These are phyloP conservation scores for Malachius bipustulatus DNA, from an alignment of 2,888 invertebrate genomes.

Conservation along the genomic window DNA sequence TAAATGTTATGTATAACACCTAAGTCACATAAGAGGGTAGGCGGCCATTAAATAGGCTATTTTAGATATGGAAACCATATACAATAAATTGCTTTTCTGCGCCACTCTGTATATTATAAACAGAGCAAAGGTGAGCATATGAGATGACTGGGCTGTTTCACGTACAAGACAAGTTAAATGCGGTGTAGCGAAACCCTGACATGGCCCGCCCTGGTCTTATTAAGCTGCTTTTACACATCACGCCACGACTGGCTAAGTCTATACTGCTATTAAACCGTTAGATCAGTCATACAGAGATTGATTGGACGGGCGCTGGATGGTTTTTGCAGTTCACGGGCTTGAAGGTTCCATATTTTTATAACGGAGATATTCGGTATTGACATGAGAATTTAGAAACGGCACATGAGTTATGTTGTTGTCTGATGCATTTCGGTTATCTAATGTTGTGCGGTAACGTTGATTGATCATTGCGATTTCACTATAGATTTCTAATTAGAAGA, in stretches of 20 bases:
- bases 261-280: slow-evolving; percentile 25
- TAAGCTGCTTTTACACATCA: slow-evolving; percentile 22
- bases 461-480: too few relatives aligned
- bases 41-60: too few relatives aligned
- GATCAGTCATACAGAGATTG: slow-evolving; percentile 19
- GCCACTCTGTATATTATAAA: too few relatives aligned
- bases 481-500: too few relatives aligned
- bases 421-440: too few relatives aligned
- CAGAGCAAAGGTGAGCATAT: slow-evolving; percentile 1
- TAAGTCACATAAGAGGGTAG: too few relatives aligned
- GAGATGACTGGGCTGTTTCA: slow-evolving; percentile 23
- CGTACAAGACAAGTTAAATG: slow-evolving; percentile 25
- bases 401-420: too few relatives aligned
- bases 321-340: slow-evolving; percentile 18
- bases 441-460: too few relatives aligned
- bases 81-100: too few relatives aligned
- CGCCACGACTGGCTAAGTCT: slow-evolving; percentile 18
- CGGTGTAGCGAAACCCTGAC: slow-evolving; percentile 26
- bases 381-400: background rate
- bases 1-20: too few relatives aligned
- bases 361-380: background rate
- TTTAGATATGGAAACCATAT: too few relatives aligned
- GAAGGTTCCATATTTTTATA: slow-evolving; percentile 1
- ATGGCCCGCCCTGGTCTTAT: slow-evolving; percentile 23
- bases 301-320: slow-evolving; percentile 19